Base-by-base conservation (phyloP, 2,797 vertebrate species). In the Gadopsis marmoratus region DNA sequence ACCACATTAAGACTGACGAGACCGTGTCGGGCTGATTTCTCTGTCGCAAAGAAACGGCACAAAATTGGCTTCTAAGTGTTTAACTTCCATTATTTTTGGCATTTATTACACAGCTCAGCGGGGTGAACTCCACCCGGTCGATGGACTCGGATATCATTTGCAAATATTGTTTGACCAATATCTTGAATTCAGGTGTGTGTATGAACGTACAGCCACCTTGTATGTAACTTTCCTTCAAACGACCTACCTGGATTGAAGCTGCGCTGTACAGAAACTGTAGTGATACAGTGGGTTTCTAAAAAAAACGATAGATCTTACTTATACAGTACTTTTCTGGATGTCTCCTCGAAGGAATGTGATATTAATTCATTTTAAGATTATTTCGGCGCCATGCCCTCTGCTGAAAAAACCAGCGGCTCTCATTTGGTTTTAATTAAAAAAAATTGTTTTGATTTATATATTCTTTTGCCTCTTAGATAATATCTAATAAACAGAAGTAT, bases 81-180 rank as follows among this genome's bases (percentile, higher is more conserved):
- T 56, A 4, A 16, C 29, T 59, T 72, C 4, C 58, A 39, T 39
- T 39, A 10, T 37, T 45, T 23, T 41, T 71, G 67, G 55, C 51
- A 41, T 78, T 81, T 70, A 16, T 45, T 37, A 13, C 31, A 58
- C 53, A 75, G 64, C 19, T 63, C 41, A 69, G 19, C 64, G 56
- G 26, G 68, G 50, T 45, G 69, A 82, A 64, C 75, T 58, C 63
- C 66, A 74, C 66, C 74, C 31, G 9, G 68, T 19, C 78, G 74
- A 78, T 89, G 79, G 71, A 78, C 78, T 77, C 79, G 64, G 66
- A 80, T 73, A 68, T 81, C 21, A 73, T 78, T 71, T 78, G 51
- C 74, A 74, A 63, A 47, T 69, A n/a, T 50, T 48, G 35, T 78
- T 71, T 2, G 16, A 73, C 48, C 70, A 58, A 45, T 60, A 45